phyloP scores from a whole-genome alignment of 37 sponge, comb jelly and placozoan genomes.

The Haliclona indistincta region DNA sequence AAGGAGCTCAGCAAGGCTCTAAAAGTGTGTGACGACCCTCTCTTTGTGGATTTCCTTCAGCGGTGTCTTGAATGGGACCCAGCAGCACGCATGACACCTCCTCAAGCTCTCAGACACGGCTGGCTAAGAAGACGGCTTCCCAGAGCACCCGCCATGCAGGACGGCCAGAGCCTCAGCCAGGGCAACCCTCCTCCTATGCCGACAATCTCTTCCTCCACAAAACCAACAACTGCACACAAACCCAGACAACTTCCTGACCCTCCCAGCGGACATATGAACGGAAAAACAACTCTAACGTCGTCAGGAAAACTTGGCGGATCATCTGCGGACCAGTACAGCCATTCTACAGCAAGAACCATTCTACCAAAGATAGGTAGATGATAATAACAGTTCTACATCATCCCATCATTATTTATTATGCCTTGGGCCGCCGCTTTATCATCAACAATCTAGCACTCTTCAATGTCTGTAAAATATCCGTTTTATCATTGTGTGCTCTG shows the following conservation, averaged over 20 bases:
- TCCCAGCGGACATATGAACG: constrained; percentile 16
- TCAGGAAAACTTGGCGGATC: constrained; percentile 25
- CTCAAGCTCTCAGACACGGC: constrained; percentile 73
- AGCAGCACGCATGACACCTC: constrained; percentile 66
- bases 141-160: constrained; percentile 31
- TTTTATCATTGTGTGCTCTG: too few relatives aligned
- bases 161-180: constrained; percentile 27
- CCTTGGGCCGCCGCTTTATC: too few relatives aligned
- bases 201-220: constrained; percentile 11
- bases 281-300: not conserved
- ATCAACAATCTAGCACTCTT: too few relatives aligned
- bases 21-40: constrained; percentile 90
- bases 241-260: constrained; percentile 37
- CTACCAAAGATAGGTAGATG: constrained; percentile 91
- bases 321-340: constrained; percentile 28
- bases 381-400: too few relatives aligned
- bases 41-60: constrained; percentile 78
- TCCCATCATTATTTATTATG: too few relatives aligned
- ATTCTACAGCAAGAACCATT: constrained; percentile 66
- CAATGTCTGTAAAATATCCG: too few relatives aligned
- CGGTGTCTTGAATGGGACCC: constrained; percentile 81
- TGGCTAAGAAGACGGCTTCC: constrained; percentile 74
- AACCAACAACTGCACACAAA: constrained; percentile 19
- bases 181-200: constrained; percentile 17
- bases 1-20: constrained; percentile 90